phyloP scores from a whole-genome alignment of 30 jellyfish, hydroid and myxozoan species.

The Thelohanellus kitauei region DNA sequence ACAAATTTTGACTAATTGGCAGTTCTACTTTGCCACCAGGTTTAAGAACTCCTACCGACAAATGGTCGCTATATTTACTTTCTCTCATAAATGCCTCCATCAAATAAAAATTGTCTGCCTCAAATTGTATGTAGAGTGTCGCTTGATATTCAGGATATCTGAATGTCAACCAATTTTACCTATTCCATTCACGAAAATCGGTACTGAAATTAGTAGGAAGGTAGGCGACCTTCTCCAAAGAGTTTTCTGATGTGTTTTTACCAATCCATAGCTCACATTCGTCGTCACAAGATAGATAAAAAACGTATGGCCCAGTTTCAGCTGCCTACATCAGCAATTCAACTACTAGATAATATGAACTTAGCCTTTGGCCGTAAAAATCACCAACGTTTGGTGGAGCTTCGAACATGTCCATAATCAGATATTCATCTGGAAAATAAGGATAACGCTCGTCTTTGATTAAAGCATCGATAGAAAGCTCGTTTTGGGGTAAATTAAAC shows the following conservation, averaged over 20 bases:
- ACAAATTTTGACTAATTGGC: slow-evolving; percentile 30
- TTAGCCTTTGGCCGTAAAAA: slow-evolving; percentile 68
- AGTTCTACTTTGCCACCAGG: slow-evolving; percentile 39
- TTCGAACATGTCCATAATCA: slow-evolving; percentile 49
- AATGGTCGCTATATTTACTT: slow-evolving; percentile 60
- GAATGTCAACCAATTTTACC: slow-evolving; percentile 9
- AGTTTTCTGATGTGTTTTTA: slow-evolving; percentile 64
- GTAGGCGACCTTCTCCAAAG: slow-evolving; percentile 21
- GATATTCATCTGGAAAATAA: slow-evolving; percentile 48
- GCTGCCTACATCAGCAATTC: slow-evolving; percentile 24
- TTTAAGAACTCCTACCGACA: slow-evolving; percentile 39
- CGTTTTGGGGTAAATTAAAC: slow-evolving; percentile 54
- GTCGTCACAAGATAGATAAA: slow-evolving; percentile 51
- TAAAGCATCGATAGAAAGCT: slow-evolving; percentile 15
- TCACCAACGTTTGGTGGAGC: slow-evolving; percentile 98
- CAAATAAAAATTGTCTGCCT: slow-evolving; percentile 23
- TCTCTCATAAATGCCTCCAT: slow-evolving; percentile 79
- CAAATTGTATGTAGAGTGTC: slow-evolving; percentile 24
- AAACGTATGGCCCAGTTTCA: slow-evolving; percentile 25
- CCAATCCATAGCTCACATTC: slow-evolving; percentile 76
- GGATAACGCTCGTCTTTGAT: slow-evolving; percentile 57
- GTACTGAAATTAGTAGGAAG: slow-evolving; percentile 41
- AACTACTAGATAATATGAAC: background rate
- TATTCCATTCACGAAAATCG: slow-evolving; percentile 52
- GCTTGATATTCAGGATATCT: slow-evolving; percentile 56